Evolutionary conservation across 2,797 vertebrate genomes (phyloP).

Genomic region (Prionace glauca): DNA sequence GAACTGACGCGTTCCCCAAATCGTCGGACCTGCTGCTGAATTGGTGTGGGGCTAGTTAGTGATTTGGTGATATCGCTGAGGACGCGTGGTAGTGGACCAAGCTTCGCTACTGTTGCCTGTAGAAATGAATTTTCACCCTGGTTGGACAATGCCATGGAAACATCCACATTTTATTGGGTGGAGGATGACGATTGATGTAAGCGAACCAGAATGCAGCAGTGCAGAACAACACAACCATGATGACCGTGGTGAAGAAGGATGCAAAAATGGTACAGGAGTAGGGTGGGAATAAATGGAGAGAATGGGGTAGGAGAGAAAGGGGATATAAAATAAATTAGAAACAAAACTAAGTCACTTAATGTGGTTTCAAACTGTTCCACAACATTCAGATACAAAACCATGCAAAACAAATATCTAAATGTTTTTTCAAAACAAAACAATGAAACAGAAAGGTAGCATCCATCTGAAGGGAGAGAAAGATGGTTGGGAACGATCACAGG

Average conservation of each 20-base stretch:
- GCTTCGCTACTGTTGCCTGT: constrained; percentile 91
- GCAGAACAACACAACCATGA: constrained; percentile 70
- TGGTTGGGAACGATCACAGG: constrained; percentile 44
- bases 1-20: constrained; percentile 74
- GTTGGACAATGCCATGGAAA: constrained; percentile 67
- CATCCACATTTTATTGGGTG: constrained; percentile 61
- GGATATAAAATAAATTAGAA: constrained; percentile 78
- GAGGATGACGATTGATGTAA: constrained; percentile 59
- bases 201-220: constrained; percentile 74
- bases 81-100: constrained; percentile 88
- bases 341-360: constrained; percentile 56
- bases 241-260: constrained; percentile 53
- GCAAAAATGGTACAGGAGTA: constrained; percentile 61
- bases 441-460: neutral
- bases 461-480: constrained; percentile 39
- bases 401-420: constrained; percentile 57
- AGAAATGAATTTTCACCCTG: constrained; percentile 99
- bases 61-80: constrained; percentile 83
- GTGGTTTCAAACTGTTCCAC: constrained; percentile 69
- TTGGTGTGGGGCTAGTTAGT: constrained; percentile 71
- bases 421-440: constrained; percentile 24
- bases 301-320: constrained; percentile 67
- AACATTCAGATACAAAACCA: constrained; percentile 69
- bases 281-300: constrained; percentile 42
- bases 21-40: constrained; percentile 73